Base-by-base conservation (phyloP, 2,797 vertebrate species). In the Enteromius treurensis region DNA sequence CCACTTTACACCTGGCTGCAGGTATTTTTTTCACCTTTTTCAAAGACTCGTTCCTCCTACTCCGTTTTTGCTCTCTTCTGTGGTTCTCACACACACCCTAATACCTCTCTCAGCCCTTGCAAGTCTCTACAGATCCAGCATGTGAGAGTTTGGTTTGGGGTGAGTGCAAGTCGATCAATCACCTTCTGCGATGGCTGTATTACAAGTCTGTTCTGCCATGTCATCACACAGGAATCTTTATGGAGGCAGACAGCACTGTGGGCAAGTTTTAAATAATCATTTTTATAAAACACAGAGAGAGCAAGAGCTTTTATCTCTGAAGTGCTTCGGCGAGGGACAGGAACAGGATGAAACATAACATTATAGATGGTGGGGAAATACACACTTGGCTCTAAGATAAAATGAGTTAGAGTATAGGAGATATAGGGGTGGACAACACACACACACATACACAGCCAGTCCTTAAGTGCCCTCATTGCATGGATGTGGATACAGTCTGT, bases 171-270 rank as follows among this genome's bases (percentile, higher is more conserved):
- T 81, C 26, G 76, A 93, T 94, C 91, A 92, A 92, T 94, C 93
- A 94, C 88, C 88, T 88, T 84, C 90, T 90, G 88, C 91, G 89
- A 92, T 91, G 90, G 90, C 81, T 92, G 91, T 92, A 94, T 94
- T 93, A 94, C 91, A 91, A 92, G 90, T 88, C 90, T 90, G 87
- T 51, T 89, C 90, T 89, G 90, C 89, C 88, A 83, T 92, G 92
- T 94, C 93, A 92, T 88, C 80, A 90, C 84, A 87, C 84, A 89
- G 88, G 91, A 93, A 92, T 94, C 92, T 93, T 93, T 93, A 92
- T 90, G 89, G 88, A 68, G 65, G 87, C 85, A 73, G 78, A 88
- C 82, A 81, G 47, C 83, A 80, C 77, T 45, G 53, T 77, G 79
- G 87, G 85, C 85, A 88, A 82, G 82, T 84, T 86, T 88, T 85